Evolutionary conservation across 2,797 vertebrate species (phyloP), one percentile per base, ranked within the genome.

Genomic region (Antennarius maculatus): DNA sequence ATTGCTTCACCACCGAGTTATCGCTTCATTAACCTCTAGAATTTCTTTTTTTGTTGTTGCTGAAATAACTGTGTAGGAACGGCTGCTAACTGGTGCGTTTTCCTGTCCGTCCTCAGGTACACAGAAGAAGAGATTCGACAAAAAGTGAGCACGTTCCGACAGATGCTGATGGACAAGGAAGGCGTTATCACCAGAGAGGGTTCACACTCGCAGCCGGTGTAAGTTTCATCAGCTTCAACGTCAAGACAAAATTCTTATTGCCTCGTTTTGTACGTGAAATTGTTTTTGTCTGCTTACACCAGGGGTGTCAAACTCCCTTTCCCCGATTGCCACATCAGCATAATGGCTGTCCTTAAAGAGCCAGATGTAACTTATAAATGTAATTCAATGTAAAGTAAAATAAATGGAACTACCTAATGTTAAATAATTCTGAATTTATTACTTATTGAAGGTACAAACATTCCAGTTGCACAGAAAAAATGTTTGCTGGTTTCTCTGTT

Each of bases 141-240:
- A 92, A 99, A 99, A 86, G 97, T 99, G 37, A 96, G 94, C 82
- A 99, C 97, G 0, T 99, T 99, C 86, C 94, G 97, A 73, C 97
- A 99, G 70, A 99, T 99, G 97, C 92, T 99, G 92, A 98, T 99
- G 97, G 97, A 99, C 91, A 99, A 99, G 86, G 97, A 99, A 68
- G 97, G 97, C 0, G 97, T 99, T 37, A 95, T 99, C 82, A 97
- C 96, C 83, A 95, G 96, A 82, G 97, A 97, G 56, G 95, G 97
- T 66, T 91, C 96, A 54, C 93, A 96, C 5, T 92, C 93, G 14
- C 93, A 93, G 66, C 95, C 96, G 46, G 83, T 94, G 97, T 99
- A 85, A 97, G 97, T 94, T 2, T 8, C 45, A 47, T 50, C 7
- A 17, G 3, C 1, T 50, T 59, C 29, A 16, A 13, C 23, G 23